These are phyloP conservation scores for Portunus trituberculatus DNA, from an alignment of 1,140 invertebrate genomes.

Conservation along the genomic window DNA sequence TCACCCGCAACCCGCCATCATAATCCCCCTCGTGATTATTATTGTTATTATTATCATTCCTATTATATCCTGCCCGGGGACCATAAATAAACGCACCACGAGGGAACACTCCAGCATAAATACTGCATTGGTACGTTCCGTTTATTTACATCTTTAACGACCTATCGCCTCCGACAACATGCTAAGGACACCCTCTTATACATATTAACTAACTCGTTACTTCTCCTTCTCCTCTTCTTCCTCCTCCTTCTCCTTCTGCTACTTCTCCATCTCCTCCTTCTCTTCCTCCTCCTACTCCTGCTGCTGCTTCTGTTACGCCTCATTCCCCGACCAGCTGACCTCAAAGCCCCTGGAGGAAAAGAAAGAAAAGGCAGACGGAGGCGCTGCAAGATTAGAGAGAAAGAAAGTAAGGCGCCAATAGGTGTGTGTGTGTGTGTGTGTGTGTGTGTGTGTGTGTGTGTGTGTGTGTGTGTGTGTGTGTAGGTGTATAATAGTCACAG, in stretches of 20 bases:
- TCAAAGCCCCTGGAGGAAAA: neutral
- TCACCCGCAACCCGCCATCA: neutral
- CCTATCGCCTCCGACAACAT: neutral
- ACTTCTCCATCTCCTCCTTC: neutral
- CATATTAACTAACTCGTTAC: conserved; percentile 3
- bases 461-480: conserved; percentile 35
- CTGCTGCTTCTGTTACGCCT: neutral
- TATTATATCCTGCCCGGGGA: neutral
- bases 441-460: conserved; percentile 42
- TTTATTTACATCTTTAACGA: conserved; percentile 24
- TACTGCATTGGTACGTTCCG: neutral
- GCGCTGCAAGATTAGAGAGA: neutral
- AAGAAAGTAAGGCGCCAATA: neutral
- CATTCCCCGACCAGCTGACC: neutral
- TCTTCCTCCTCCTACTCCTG: neutral
- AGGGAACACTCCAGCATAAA: neutral
- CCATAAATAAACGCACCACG: neutral
- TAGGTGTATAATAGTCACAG: neutral
- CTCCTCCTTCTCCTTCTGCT: neutral
- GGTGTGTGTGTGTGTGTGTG: neutral
- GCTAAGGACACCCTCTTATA: neutral
- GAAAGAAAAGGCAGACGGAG: neutral
- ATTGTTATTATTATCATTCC: neutral
- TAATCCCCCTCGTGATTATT: neutral
- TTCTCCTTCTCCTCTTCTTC: neutral